Evolutionary conservation across 2,797 vertebrate species (phyloP).

Genomic region (Gallinago solitaria): DNA sequence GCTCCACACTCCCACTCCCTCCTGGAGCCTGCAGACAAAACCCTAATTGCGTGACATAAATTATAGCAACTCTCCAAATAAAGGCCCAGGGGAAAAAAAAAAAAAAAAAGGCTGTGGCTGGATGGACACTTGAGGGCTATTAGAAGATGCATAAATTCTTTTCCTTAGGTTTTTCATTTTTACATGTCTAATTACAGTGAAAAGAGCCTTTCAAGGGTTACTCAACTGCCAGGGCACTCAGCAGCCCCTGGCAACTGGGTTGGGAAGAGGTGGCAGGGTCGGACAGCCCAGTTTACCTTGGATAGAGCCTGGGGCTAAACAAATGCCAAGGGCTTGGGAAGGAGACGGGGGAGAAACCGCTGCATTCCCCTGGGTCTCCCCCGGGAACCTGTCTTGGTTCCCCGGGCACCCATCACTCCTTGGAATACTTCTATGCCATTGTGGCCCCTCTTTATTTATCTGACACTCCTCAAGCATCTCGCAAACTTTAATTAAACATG

Average conservation of each 20-base stretch:
- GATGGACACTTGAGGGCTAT: constrained; percentile 62
- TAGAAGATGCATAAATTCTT: constrained; percentile 65
- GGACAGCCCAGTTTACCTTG: constrained; percentile 45
- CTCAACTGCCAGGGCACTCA: constrained; percentile 40
- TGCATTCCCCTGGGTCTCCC: constrained; percentile 50
- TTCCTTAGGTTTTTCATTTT: constrained; percentile 62
- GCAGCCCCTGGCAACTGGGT: constrained; percentile 58
- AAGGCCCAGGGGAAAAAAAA: constrained; percentile 20
- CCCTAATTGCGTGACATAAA: constrained; percentile 60
- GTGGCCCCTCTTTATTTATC: constrained; percentile 15
- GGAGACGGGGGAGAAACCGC: not conserved
- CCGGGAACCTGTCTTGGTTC: constrained; percentile 43
- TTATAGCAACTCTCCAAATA: constrained; percentile 58
- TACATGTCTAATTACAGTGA: constrained; percentile 61
- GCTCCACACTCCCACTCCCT: not conserved
- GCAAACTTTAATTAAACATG: constrained; percentile 52
- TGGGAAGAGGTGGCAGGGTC: constrained; percentile 40
- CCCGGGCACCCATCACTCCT: constrained; percentile 8
- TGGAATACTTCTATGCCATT: not conserved
- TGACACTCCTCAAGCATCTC: not conserved
- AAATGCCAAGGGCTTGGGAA: constrained; percentile 62
- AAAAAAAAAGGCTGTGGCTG: constrained; percentile 31
- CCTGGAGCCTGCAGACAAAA: constrained; percentile 36
- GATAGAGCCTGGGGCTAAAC: constrained; percentile 33
- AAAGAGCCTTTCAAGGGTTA: constrained; percentile 57